phyloP scores from a whole-genome alignment of 2,113 vertebrate genomes.

The Nyctereutes procyonoides region DNA sequence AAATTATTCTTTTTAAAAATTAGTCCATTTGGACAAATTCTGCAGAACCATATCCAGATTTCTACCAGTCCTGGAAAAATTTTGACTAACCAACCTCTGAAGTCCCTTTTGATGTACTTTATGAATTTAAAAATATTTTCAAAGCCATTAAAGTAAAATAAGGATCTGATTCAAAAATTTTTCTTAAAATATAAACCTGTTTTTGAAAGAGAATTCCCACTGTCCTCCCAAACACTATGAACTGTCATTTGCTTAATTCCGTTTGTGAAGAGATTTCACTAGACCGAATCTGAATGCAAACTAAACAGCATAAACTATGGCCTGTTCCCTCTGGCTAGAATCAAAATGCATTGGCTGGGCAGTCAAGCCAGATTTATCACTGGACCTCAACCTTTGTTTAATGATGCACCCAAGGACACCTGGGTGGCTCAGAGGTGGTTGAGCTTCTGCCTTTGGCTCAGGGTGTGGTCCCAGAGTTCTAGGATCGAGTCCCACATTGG shows the following conservation, averaged over 20 bases:
- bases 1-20: background rate
- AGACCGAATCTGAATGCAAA: background rate
- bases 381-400: background rate
- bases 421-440: too few relatives aligned
- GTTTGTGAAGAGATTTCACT: background rate
- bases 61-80: background rate
- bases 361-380: background rate
- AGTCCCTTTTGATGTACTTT: background rate
- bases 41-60: background rate
- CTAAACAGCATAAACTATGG: background rate
- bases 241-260: background rate
- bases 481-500: too few relatives aligned
- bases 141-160: background rate
- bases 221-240: background rate
- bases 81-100: background rate
- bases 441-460: too few relatives aligned
- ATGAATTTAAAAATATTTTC: slow-evolving; percentile 22
- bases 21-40: slow-evolving; percentile 5
- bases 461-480: too few relatives aligned
- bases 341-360: background rate
- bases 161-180: background rate
- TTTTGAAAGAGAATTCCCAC: background rate
- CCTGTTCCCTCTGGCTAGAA: background rate
- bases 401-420: background rate
- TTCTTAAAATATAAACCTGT: background rate